Evolutionary conservation across 2,797 vertebrate genomes (phyloP).

Genomic region (Lepilemur ruficaudatus): DNA sequence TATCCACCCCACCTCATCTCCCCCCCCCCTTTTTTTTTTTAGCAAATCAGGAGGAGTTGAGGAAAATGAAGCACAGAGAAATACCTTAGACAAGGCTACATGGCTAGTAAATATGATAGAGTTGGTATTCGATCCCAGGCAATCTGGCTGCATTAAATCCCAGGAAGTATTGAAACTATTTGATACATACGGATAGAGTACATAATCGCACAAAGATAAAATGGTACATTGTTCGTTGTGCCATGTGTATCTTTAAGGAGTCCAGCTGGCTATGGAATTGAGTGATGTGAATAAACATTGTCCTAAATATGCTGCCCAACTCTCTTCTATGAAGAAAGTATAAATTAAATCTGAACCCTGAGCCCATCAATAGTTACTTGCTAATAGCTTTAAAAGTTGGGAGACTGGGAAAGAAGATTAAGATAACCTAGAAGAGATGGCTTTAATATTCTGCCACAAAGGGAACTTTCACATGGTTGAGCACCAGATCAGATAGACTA

Average conservation of each 20-base stretch:
- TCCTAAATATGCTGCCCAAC: background rate
- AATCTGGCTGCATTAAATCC: background rate
- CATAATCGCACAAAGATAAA: conserved; percentile 1
- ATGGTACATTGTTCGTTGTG: background rate
- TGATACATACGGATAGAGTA: background rate
- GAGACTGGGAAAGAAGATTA: background rate
- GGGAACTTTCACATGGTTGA: background rate
- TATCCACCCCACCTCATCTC: background rate
- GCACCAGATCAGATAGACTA: background rate
- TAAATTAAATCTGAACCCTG: background rate
- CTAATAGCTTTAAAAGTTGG: conserved; percentile 17
- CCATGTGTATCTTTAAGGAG: background rate
- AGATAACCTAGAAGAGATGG: background rate
- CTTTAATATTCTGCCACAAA: background rate
- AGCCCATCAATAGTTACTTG: background rate
- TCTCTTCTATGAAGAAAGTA: conserved; percentile 24
- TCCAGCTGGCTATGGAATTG: conserved; percentile 15
- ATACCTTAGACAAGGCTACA: background rate
- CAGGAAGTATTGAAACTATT: background rate
- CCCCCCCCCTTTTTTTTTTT: background rate
- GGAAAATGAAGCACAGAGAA: conserved; percentile 6
- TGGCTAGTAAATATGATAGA: background rate
- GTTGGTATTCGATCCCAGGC: background rate
- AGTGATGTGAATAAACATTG: conserved; percentile 8
- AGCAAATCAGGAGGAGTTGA: background rate